Conservation (phyloP, 2,888 invertebrate genomes). For the Sisyra terminalis region DNA sequence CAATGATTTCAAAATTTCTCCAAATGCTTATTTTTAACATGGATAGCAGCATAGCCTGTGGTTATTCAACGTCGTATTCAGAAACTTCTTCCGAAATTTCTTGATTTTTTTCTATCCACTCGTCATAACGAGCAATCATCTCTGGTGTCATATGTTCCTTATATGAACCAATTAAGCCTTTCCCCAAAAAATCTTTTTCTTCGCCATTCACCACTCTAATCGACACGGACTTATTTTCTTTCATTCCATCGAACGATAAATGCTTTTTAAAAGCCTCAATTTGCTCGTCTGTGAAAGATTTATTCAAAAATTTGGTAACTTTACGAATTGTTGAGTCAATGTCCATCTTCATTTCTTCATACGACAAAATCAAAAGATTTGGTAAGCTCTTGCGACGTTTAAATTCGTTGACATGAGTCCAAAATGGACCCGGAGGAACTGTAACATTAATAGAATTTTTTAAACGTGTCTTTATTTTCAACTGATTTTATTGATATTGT, state of each 20-base stretch:
- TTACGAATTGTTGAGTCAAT: not conserved
- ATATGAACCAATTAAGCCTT: not conserved
- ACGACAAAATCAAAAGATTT: not conserved
- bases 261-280: not conserved
- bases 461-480: too few species aligned
- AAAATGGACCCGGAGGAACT: not conserved
- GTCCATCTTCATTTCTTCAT: not conserved
- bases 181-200: not conserved
- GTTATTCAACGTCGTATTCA: too few species aligned
- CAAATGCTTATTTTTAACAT: too few species aligned
- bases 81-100: too few species aligned
- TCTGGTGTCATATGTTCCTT: conserved; percentile 2
- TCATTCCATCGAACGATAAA: not conserved
- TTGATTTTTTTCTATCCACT: not conserved
- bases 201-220: not conserved
- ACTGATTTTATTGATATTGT: too few species aligned
- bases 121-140: not conserved
- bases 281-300: not conserved
- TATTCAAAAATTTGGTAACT: not conserved
- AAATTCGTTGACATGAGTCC: conserved; percentile 1
- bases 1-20: too few species aligned
- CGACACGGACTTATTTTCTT: not conserved
- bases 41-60: too few species aligned
- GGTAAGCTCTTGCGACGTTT: not conserved
- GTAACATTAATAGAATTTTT: too few species aligned